Base-by-base conservation (phyloP, 2,113 vertebrate species). In the Brachyhypopomus gauderio region DNA sequence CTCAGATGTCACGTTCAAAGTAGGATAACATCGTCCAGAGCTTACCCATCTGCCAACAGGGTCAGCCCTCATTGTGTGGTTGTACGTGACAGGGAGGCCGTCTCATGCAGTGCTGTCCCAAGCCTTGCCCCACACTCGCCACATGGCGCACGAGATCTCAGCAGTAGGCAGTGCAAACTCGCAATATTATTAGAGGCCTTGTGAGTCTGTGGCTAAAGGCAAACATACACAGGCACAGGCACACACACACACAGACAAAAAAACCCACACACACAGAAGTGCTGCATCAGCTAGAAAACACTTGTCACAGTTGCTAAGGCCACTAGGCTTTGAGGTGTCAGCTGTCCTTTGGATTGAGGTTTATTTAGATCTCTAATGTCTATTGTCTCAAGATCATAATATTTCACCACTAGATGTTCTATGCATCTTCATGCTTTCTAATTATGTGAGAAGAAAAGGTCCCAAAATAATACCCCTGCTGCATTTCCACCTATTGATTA, bases 1-100 rank as follows among this genome's bases (percentile, higher is more conserved):
- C 78, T 84, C 85, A 84, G 83, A 82, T 84, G 84, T 84, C 71
- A 63, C 83, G 86, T 84, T 84, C 60, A 83, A 83, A 86, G 80
- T 70, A 83, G 67, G 75, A 63, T 79, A 81, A 66, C 77, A 34
- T 66, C 30, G 60, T 79, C 75, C 67, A 59, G 70, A 83, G 79
- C 77, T 84, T 66, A 84, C 67, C 74, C 66, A 48, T 66, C 64
- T 27, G 64, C 77, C 67, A 9, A 17, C 17, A 52, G 72, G 75
- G 64, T 72, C 83, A 64, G 22, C 59, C 75, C 60, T 71, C 52
- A 52, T 60, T 48, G 77, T 70, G 55, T 70, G 78, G 27, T 73
- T 23, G 67, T 52, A 56, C 30, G 69, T 38, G 66, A 60, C 41
- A 22, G 70, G 4, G 25, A 38, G 55, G 41, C 74, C 71, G 67